Evolutionary conservation across 2,797 vertebrate genomes (phyloP).

Genomic region (Peromyscus nudipes): DNA sequence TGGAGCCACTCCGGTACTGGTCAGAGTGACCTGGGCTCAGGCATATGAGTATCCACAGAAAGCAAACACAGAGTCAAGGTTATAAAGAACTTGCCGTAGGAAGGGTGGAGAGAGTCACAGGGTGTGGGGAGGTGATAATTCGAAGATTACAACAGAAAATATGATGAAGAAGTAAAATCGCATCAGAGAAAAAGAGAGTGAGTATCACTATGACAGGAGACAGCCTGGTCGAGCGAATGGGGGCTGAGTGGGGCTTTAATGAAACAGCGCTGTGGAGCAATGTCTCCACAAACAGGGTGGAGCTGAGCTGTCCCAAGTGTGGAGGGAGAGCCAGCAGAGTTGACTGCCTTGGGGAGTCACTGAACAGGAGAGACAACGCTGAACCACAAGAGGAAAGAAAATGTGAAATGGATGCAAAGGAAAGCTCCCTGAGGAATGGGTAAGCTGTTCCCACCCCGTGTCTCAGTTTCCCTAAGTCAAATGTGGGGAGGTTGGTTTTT

Average conservation of each 20-base stretch:
- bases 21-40: neutral
- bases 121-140: neutral
- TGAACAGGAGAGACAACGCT: neutral
- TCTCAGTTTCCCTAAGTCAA: neutral
- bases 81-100: slow-evolving; percentile 6
- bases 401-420: neutral
- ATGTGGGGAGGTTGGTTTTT: neutral
- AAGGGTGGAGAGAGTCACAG: neutral
- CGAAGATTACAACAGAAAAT: slow-evolving; percentile 30
- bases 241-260: neutral
- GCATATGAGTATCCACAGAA: neutral
- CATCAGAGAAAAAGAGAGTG: neutral
- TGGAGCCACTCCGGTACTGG: neutral
- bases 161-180: slow-evolving; percentile 24
- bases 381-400: neutral
- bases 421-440: neutral
- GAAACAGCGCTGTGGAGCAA: neutral
- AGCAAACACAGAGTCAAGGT: neutral
- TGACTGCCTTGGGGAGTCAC: neutral
- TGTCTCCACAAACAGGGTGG: neutral
- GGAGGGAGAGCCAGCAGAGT: neutral
- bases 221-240: neutral
- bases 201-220: neutral
- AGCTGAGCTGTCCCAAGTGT: neutral
- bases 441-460: neutral